A percentile compares a stretch with the other conserved stretches of the same genome.
phyloP scores from a whole-genome alignment of 92 coral and sea anemone species.

The Pocillopora meandrina region DNA sequence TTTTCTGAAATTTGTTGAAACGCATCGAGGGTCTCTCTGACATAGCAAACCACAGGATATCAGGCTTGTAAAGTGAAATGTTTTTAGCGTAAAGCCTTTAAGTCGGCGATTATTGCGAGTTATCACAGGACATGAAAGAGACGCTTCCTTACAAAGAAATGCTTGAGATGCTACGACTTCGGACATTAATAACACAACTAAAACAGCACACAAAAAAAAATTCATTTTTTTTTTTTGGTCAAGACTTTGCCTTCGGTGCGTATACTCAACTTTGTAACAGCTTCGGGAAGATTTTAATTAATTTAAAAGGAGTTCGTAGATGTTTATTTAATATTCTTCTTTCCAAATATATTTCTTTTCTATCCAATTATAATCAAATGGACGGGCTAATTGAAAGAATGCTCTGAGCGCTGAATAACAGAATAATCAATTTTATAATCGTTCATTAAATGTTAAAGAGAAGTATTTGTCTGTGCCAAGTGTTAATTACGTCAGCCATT shows the following conservation, averaged over 20 bases:
- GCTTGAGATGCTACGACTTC: background rate
- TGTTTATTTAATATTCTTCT: background rate
- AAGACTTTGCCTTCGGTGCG: background rate
- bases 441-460: too few species aligned
- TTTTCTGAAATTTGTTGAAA: constrained; percentile 17
- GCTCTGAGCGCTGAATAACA: too few species aligned
- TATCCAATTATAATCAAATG: too few species aligned
- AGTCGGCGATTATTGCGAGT: constrained; percentile 21
- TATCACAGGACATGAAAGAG: background rate
- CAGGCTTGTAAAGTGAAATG: constrained; percentile 10
- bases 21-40: constrained; percentile 24
- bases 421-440: too few species aligned
- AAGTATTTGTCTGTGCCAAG: too few species aligned
- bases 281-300: background rate
- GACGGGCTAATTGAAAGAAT: too few species aligned
- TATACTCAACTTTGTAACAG: background rate
- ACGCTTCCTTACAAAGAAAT: background rate
- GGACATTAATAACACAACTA: background rate
- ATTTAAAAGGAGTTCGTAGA: background rate
- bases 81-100: background rate
- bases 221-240: background rate
- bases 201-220: too few species aligned
- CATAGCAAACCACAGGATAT: background rate
- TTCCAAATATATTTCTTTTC: too few species aligned
- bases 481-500: too few species aligned